These are phyloP conservation scores for Lutraria rhynchaena DNA, from an alignment of 1,140 invertebrate species.

Conservation along the genomic window DNA sequence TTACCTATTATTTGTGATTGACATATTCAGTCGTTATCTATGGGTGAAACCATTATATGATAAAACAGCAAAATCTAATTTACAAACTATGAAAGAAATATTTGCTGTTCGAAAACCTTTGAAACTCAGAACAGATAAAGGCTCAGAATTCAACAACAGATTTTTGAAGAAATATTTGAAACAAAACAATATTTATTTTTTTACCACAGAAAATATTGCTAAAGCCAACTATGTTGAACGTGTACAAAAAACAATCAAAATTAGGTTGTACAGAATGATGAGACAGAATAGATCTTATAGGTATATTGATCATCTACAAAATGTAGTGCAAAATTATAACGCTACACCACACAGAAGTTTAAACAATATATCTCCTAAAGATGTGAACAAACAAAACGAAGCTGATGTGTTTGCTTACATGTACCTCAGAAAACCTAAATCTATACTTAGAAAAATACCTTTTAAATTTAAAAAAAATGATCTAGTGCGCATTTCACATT, in stretches of 20 bases:
- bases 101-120: conserved; percentile 3
- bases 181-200: conserved; percentile 38
- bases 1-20: conserved; percentile 53
- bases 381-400: conserved; percentile 55
- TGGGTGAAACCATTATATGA: conserved; percentile 58
- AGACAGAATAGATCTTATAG: conserved; percentile 19
- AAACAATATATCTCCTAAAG: conserved; percentile 48
- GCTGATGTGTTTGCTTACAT: conserved; percentile 53
- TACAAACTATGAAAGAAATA: conserved; percentile 55
- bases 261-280: conserved; percentile 53
- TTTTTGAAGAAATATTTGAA: conserved; percentile 40
- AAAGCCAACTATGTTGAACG: conserved; percentile 60
- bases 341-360: conserved; percentile 55
- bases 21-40: conserved; percentile 56
- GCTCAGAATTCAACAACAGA: conserved; percentile 50
- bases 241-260: conserved; percentile 59
- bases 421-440: conserved; percentile 56
- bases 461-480: conserved; percentile 56
- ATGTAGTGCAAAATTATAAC: conserved; percentile 52
- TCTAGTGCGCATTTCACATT: conserved; percentile 55
- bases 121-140: conserved; percentile 50
- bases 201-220: conserved; percentile 49
- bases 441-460: not conserved
- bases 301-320: conserved; percentile 50
- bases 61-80: conserved; percentile 57